Conservation (phyloP, 1,140 invertebrate genomes). For the Bombus sibiricus region DNA sequence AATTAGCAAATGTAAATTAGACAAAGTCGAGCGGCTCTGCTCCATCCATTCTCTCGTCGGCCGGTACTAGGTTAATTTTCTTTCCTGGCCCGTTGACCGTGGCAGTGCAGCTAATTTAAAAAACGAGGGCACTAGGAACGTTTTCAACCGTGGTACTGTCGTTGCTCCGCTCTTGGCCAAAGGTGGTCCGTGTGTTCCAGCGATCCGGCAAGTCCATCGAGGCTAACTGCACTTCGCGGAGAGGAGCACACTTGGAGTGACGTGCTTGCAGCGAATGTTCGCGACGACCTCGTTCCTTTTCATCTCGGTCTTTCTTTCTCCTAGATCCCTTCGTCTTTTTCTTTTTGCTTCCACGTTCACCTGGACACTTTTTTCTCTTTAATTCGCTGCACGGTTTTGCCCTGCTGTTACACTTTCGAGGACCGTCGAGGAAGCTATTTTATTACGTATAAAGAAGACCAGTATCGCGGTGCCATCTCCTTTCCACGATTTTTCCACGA, state of each 20-base stretch:
- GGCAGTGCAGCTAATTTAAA: slow-evolving; percentile 16
- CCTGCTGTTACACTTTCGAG: slow-evolving; percentile 48
- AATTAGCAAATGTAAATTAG: slow-evolving; percentile 30
- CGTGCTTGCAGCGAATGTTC: slow-evolving; percentile 33
- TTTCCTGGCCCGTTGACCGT: background rate
- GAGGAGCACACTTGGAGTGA: slow-evolving; percentile 44
- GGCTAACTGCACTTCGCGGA: slow-evolving; percentile 49
- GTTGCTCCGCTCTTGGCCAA: background rate
- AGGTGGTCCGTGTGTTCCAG: slow-evolving; percentile 19
- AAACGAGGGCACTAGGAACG: slow-evolving; percentile 11
- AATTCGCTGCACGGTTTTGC: background rate
- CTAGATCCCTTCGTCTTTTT: background rate
- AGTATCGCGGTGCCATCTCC: background rate
- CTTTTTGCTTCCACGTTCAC: background rate
- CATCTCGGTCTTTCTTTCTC: background rate
- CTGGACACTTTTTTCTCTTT: background rate
- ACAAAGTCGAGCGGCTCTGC: background rate
- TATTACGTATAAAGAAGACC: slow-evolving; percentile 27
- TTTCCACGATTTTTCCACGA: background rate
- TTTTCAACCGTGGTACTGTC: background rate
- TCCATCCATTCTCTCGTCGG: background rate
- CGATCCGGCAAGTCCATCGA: slow-evolving; percentile 38
- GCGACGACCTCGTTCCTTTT: slow-evolving; percentile 37
- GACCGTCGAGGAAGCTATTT: slow-evolving; percentile 52
- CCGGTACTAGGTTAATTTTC: background rate